Evolutionary conservation across 1,140 invertebrate genomes (phyloP).

Genomic region (Teleopsis dalmanni): DNA sequence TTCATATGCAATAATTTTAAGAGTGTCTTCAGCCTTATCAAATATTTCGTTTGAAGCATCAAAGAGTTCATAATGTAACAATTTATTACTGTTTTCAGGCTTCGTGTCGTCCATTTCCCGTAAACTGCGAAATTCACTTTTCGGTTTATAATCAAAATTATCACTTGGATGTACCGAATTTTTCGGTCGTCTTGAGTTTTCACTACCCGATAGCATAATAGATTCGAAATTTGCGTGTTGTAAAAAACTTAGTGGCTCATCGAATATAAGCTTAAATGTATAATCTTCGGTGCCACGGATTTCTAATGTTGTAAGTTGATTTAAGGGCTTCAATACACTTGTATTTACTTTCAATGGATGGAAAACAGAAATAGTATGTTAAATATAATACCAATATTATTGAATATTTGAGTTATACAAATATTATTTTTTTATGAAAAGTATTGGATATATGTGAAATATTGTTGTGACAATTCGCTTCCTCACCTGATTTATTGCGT

Average conservation of each 20-base stretch:
- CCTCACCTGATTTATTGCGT: conserved; percentile 28
- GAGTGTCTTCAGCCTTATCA: conserved; percentile 29
- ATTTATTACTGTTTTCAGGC: conserved; percentile 10
- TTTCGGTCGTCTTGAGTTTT: conserved; percentile 35
- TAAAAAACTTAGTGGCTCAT: conserved; percentile 41
- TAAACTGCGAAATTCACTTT: conserved; percentile 16
- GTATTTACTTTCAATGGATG: conserved; percentile 47
- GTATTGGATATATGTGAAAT: background rate
- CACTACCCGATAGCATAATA: conserved; percentile 26
- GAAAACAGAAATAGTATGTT: too few species aligned
- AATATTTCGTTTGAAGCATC: conserved; percentile 12
- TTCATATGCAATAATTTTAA: conserved; percentile 57
- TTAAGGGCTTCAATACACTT: conserved; percentile 48
- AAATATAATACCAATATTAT: too few species aligned
- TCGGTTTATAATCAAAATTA: conserved; percentile 33
- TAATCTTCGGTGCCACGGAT: conserved; percentile 48
- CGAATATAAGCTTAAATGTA: conserved; percentile 40
- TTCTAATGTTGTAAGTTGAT: conserved; percentile 52
- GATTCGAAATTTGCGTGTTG: conserved; percentile 47
- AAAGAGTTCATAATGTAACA: conserved; percentile 17
- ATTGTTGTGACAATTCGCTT: background rate
- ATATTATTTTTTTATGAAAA: background rate
- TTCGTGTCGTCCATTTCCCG: conserved; percentile 2
- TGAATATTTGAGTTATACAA: too few species aligned
- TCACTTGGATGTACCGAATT: conserved; percentile 30